Evolutionary conservation across 2,888 invertebrate species (phyloP).

Genomic region (Ashinkailepas kermadecensis): DNA sequence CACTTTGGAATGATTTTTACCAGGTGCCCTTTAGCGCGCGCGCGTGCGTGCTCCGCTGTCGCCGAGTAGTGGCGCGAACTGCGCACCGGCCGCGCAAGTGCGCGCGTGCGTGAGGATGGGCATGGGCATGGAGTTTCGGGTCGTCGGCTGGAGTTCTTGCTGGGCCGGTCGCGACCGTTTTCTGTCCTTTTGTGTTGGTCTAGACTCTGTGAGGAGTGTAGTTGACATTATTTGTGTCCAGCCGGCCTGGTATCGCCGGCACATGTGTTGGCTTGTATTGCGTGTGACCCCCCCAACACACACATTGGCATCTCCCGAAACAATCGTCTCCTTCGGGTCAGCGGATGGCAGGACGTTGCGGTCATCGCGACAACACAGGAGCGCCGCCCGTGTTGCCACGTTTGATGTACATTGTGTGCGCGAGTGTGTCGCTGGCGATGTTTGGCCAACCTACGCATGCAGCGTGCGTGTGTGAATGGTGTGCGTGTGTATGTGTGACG

Average conservation of each 20-base stretch:
- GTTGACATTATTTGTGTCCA: background rate
- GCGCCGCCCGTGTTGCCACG: background rate
- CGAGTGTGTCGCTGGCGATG: background rate
- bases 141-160: background rate
- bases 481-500: background rate
- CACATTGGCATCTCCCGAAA: background rate
- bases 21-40: background rate
- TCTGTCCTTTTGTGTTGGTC: background rate
- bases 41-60: background rate
- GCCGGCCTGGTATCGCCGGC: background rate
- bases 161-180: background rate
- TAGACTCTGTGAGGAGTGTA: background rate
- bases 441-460: background rate
- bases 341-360: background rate
- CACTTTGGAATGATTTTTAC: background rate
- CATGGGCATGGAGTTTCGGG: background rate
- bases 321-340: background rate
- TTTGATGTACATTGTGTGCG: slow-evolving; percentile 11
- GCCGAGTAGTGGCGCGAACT: background rate
- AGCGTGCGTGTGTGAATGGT: background rate
- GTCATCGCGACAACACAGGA: too few relatives aligned
- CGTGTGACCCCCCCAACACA: background rate
- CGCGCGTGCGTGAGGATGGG: background rate
- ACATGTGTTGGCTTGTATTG: background rate
- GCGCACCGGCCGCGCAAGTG: background rate